These are phyloP conservation scores for Doris montereyensis DNA, from an alignment of 2,888 invertebrate genomes.

Conservation along the genomic window DNA sequence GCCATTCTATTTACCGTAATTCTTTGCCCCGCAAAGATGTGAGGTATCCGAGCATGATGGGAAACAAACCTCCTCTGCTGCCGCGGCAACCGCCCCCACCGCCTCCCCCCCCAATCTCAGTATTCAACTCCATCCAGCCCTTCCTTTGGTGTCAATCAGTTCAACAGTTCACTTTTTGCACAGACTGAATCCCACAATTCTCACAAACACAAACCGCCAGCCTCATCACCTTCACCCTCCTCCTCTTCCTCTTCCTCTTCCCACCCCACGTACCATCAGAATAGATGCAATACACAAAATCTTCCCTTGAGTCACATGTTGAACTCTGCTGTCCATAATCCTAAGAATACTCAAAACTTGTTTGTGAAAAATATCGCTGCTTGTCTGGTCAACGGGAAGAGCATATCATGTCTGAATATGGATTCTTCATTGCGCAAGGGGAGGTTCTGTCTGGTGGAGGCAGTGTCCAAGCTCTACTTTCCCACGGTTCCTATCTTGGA, in stretches of 20 bases:
- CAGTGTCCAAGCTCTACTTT: constrained; percentile 67
- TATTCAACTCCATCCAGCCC: constrained; percentile 12
- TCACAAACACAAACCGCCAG: not conserved
- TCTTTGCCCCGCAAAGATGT: constrained; percentile 1
- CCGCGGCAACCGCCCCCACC: constrained; percentile 34
- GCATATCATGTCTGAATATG: constrained; percentile 65
- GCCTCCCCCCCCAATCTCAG: constrained; percentile 25
- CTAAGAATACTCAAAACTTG: not conserved
- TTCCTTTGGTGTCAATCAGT: constrained; percentile 38
- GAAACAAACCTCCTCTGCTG: constrained; percentile 31
- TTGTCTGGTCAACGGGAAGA: constrained; percentile 64
- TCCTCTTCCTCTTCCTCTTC: not conserved
- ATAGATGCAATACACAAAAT: not conserved
- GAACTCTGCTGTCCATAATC: not conserved
- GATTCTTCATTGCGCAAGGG: constrained; percentile 52
- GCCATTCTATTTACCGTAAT: constrained; percentile 27
- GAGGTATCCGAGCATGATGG: constrained; percentile 4
- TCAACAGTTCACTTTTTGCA: constrained; percentile 38
- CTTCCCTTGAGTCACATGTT: not conserved
- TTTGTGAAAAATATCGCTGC: constrained; percentile 51
- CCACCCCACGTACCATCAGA: not conserved
- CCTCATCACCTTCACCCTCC: not conserved
- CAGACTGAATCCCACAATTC: constrained; percentile 24
- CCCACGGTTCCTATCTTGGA: constrained; percentile 64
- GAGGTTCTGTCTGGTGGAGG: constrained; percentile 66